Percentiles rank a stretch among this genome's conserved stretches.
Conservation (phyloP, 1,140 invertebrate genomes). For the Acyrthosiphon pisum region DNA sequence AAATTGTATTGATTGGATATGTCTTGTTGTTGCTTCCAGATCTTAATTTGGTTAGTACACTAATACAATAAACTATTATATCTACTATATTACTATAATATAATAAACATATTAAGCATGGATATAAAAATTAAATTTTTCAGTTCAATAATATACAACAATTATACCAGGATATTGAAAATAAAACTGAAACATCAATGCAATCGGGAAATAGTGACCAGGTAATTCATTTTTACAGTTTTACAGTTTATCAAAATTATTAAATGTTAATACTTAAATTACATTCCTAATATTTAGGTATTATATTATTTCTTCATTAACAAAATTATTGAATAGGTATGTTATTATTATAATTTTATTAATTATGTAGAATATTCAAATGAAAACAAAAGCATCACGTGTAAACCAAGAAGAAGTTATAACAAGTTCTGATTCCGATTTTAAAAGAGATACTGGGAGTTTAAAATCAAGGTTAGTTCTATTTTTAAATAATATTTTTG, state of each 20-base stretch:
- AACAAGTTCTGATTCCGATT: conserved; percentile 45
- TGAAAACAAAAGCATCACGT: conserved; percentile 16
- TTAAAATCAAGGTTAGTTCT: conserved; percentile 38
- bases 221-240: not conserved
- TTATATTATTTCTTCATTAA: not conserved
- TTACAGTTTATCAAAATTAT: not conserved
- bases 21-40: too few species aligned
- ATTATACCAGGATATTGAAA: not conserved
- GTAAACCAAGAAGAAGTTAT: conserved; percentile 48
- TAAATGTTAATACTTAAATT: not conserved
- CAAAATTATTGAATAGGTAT: not conserved
- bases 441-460: not conserved
- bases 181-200: not conserved
- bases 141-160: conserved; percentile 32
- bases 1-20: too few species aligned
- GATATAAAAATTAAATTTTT: not conserved
- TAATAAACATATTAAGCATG: not conserved
- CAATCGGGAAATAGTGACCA: not conserved
- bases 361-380: not conserved
- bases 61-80: too few species aligned
- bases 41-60: too few species aligned
- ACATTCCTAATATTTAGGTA: not conserved
- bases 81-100: not conserved
- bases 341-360: not conserved
- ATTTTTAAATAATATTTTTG: not conserved